Conservation (phyloP, 2,797 vertebrate species). For the Philypnodon macrostomus region DNA sequence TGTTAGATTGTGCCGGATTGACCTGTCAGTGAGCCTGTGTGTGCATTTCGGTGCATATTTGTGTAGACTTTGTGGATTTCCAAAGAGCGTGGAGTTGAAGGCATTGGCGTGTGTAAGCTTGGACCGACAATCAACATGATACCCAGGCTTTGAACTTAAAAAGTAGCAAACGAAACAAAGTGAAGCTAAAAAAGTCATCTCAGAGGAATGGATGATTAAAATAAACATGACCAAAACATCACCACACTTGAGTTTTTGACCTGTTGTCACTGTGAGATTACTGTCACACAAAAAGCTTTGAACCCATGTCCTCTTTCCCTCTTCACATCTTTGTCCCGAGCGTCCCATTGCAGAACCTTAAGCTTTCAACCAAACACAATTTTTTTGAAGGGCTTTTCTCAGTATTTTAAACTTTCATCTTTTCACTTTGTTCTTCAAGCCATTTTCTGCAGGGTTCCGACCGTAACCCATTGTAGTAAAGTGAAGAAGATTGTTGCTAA, state of each 20-base stretch:
- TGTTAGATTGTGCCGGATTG: constrained; percentile 49
- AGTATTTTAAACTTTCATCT: background rate
- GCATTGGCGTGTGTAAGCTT: constrained; percentile 3
- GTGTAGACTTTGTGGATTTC: background rate
- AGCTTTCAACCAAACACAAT: constrained; percentile 4
- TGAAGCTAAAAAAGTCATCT: constrained; percentile 13
- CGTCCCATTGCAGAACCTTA: background rate
- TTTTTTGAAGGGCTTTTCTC: background rate
- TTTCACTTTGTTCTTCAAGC: background rate
- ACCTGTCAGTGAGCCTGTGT: constrained; percentile 39
- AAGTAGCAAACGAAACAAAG: constrained; percentile 28
- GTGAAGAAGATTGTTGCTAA: background rate
- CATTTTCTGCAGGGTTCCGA: background rate
- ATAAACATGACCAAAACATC: constrained; percentile 6
- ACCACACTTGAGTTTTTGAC: constrained; percentile 5
- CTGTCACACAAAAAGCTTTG: background rate
- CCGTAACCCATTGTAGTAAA: background rate
- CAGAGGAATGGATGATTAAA: constrained; percentile 22
- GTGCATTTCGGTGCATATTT: background rate
- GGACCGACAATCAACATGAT: background rate
- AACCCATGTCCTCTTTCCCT: background rate
- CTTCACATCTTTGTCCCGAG: background rate
- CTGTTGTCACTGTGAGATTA: background rate
- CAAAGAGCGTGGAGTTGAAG: too few species aligned
- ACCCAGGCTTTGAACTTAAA: constrained; percentile 26